Conservation (phyloP, 2,113 vertebrate species). For the Mastomys coucha region DNA sequence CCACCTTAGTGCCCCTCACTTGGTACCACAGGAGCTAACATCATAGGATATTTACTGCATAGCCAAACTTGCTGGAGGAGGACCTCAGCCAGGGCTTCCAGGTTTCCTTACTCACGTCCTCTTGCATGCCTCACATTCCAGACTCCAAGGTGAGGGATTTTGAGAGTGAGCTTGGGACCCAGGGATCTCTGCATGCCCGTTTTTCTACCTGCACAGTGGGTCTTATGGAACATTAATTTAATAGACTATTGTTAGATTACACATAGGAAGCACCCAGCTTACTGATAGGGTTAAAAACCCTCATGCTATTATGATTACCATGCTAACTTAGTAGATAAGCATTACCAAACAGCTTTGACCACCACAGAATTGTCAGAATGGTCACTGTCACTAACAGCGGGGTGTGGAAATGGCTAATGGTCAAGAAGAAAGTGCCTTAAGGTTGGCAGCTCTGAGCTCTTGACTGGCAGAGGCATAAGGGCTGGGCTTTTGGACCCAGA, state of each 20-base stretch:
- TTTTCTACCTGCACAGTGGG: not conserved
- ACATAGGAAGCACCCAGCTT: not conserved
- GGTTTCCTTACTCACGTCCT: not conserved
- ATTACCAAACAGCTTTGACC: not conserved
- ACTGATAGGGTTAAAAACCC: not conserved
- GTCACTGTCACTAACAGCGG: not conserved
- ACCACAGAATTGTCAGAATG: not conserved
- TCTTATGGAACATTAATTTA: not conserved
- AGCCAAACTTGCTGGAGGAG: not conserved
- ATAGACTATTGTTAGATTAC: not conserved
- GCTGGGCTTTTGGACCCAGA: not conserved
- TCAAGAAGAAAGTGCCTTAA: not conserved
- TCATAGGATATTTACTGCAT: not conserved
- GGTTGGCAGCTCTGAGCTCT: not conserved
- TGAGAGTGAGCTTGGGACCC: not conserved
- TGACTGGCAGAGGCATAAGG: not conserved
- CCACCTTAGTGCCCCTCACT: not conserved
- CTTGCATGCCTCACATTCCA: not conserved
- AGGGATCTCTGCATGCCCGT: not conserved
- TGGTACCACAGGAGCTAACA: rapidly evolving
- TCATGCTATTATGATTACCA: not conserved
- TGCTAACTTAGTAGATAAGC: not conserved
- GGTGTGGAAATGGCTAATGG: not conserved
- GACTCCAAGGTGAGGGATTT: not conserved
- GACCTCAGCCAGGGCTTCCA: not conserved